These are phyloP conservation scores for Xiphophorus hellerii DNA, from an alignment of 2,113 vertebrate species.

Conservation along the genomic window DNA sequence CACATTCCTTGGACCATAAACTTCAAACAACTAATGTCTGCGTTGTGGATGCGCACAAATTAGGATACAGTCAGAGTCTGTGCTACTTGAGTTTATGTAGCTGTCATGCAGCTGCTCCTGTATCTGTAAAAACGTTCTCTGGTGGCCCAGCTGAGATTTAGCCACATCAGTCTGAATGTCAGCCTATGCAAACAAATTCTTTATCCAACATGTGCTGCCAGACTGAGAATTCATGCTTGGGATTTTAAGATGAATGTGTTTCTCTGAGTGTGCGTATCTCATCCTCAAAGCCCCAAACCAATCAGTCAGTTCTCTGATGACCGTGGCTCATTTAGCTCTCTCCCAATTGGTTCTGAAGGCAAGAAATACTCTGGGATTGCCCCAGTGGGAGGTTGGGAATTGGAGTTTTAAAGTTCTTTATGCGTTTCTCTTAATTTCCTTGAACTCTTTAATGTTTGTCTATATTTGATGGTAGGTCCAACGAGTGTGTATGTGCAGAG, in stretches of 20 bases:
- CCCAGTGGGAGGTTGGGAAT: conserved; percentile 72
- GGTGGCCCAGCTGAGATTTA: conserved; percentile 38
- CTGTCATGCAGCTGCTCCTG: conserved; percentile 15
- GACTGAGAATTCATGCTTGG: conserved; percentile 41
- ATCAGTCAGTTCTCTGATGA: conserved; percentile 73
- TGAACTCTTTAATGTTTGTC: conserved; percentile 70
- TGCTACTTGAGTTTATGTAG: conserved; percentile 9
- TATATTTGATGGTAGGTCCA: conserved; percentile 46
- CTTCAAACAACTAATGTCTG: conserved; percentile 9
- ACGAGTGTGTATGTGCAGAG: conserved; percentile 10
- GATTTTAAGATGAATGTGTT: conserved; percentile 46
- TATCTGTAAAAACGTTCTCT: conserved; percentile 16
- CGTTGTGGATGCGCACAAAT: conserved; percentile 36
- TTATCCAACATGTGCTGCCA: conserved; percentile 31
- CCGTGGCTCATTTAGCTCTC: conserved; percentile 65
- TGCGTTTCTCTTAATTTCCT: conserved; percentile 71
- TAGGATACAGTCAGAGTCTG: conserved; percentile 16
- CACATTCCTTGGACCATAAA: conserved; percentile 3
- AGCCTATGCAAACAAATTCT: conserved; percentile 37
- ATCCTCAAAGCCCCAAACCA: conserved; percentile 71
- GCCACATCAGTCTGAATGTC: conserved; percentile 25
- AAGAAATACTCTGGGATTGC: conserved; percentile 62
- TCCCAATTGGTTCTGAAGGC: conserved; percentile 69
- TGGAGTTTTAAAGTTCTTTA: conserved; percentile 72
- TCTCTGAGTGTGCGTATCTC: conserved; percentile 52